phyloP scores from a whole-genome alignment of 2,888 invertebrate species.

The Agrenia bidenticulata region DNA sequence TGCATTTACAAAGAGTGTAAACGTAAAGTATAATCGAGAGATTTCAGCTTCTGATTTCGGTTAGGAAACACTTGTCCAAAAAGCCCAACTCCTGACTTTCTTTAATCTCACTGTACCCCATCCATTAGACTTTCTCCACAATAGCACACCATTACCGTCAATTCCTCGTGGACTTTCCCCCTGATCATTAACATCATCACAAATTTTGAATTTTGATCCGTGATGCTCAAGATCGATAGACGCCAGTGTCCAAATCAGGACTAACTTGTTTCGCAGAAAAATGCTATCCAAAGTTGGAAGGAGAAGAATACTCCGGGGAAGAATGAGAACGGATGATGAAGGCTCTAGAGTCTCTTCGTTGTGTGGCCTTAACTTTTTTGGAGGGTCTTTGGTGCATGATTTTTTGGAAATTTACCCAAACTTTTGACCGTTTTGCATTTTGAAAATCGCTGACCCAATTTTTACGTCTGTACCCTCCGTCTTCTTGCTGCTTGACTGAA shows the following conservation, averaged over 20 bases:
- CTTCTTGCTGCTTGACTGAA: conserved; percentile 13
- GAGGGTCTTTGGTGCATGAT: conserved; percentile 6
- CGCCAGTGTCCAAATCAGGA: no score
- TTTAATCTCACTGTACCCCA: conserved; percentile 13
- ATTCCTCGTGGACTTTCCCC: no score
- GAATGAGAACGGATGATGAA: no score
- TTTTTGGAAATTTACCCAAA: neutral
- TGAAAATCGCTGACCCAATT: conserved; percentile 1
- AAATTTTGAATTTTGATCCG: conserved; percentile 40
- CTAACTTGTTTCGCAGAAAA: no score
- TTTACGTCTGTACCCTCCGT: neutral
- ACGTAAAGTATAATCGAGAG: no score
- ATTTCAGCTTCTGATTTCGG: no score
- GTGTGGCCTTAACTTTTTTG: neutral
- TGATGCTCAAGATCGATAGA: conserved; percentile 22
- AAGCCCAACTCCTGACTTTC: no score
- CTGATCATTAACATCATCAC: conserved; percentile 28
- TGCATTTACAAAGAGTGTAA: no score
- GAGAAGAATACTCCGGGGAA: no score
- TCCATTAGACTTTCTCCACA: conserved; percentile 8
- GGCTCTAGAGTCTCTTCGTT: no score
- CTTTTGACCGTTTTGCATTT: conserved; percentile 19
- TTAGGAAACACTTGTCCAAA: no score
- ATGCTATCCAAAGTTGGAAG: no score
- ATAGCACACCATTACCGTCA: conserved; percentile 2